Conservation (phyloP, 2,888 invertebrate genomes). For the Hoplodrina ambigua region DNA sequence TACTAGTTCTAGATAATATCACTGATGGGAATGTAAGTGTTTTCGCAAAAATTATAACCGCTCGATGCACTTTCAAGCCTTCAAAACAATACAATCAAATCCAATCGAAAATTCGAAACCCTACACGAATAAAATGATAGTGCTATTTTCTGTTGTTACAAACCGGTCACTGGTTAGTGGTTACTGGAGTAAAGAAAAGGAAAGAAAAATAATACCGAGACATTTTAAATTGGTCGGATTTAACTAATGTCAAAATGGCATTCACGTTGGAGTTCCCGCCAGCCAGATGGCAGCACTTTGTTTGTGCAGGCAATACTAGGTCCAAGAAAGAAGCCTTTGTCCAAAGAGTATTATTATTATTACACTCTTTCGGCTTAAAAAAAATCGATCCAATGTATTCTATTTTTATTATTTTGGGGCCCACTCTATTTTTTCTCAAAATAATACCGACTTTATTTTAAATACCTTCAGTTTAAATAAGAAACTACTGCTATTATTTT, state of each 20-base stretch:
- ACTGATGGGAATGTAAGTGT: slow-evolving; percentile 13
- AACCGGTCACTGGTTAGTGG: neutral
- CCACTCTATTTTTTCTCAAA: too few species aligned
- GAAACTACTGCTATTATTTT: too few species aligned
- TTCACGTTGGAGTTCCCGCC: neutral
- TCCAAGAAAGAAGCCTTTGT: neutral
- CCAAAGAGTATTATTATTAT: too few species aligned
- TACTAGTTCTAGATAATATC: slow-evolving; percentile 7
- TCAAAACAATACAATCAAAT: slow-evolving; percentile 50
- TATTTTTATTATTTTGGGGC: too few species aligned
- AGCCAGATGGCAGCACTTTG: slow-evolving; percentile 42
- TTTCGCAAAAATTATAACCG: slow-evolving; percentile 30
- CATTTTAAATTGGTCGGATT: slow-evolving; percentile 22
- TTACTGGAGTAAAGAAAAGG: slow-evolving; percentile 28
- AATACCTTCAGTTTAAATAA: too few species aligned
- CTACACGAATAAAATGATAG: slow-evolving; percentile 8
- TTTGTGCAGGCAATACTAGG: neutral
- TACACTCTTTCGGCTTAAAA: too few species aligned
- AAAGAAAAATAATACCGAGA: neutral
- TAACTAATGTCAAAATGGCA: slow-evolving; percentile 25
- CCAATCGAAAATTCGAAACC: slow-evolving; percentile 40
- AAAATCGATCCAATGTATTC: too few species aligned
- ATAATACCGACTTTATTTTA: too few species aligned
- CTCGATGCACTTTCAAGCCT: slow-evolving; percentile 38
- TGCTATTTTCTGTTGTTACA: slow-evolving; percentile 9